Base-by-base conservation (phyloP, 2,888 invertebrate genomes). In the Andrena bucephala region DNA sequence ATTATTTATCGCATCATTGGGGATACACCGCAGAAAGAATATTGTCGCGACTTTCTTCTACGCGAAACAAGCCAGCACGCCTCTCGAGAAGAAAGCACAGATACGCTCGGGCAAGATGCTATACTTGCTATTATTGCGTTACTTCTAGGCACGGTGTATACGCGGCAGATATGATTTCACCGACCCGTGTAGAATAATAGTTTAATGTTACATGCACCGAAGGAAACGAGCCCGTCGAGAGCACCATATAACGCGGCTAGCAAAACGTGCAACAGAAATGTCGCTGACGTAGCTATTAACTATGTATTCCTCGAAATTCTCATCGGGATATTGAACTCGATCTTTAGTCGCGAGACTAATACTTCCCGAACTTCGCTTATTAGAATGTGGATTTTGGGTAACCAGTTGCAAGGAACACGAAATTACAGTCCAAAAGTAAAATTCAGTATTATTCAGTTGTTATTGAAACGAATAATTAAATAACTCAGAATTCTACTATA, bases 151-250 rank as follows among this genome's bases (percentile, higher is more conserved):
- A 48, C 70, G 57, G 71, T 59, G 20, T 72, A 70, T 57, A 74
- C 60, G 42, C 24, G 74, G 74, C 67, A 84, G 73, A 82, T 76
- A 76, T 72, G 68, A 82, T 82, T 82, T 71, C 85, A 81, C 78
- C 78, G 82, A 72, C 50, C 63, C 74, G 24, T 71, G 85, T 77
- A 85, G 78, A 79, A 80, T 85, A 85, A 82, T 85, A 79, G 85
- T 85, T 82, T 85, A 85, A 82, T 77, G 74, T 85, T 85, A 82
- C 85, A 82, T 29, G 74, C 0, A 63, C 60, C 63, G 24, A 84
- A 81, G 76, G 67, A 81, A 82, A 81, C 78, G 48, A 78, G 68
- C 42, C 60, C 20, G 71, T 60, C 54, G 67, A 33, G 52, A 71
- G n/a, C 60, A 57, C 50, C 54, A 6, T 29, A 27, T 36, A 31